phyloP scores from a whole-genome alignment of 30 jellyfish, hydroid and myxozoan genomes.

The Morbakka virulenta region DNA sequence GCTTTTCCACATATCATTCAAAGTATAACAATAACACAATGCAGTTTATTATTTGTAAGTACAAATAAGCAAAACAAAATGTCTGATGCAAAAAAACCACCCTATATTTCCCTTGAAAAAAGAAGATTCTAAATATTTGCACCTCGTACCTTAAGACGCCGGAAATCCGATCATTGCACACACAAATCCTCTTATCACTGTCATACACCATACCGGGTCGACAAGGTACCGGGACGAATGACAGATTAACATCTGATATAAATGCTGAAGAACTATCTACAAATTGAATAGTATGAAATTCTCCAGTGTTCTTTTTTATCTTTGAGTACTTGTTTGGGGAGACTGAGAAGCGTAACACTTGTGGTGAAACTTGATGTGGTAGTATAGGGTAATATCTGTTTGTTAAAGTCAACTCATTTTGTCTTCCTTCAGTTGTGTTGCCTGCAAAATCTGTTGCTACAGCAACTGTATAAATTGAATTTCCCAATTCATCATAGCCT shows the following conservation, averaged over 20 bases:
- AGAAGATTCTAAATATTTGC: not conserved
- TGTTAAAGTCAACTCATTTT: not conserved
- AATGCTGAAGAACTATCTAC: constrained; percentile 47
- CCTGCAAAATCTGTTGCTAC: constrained; percentile 18
- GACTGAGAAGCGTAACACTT: not conserved
- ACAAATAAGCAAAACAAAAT: too few relatives aligned
- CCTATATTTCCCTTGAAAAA: too few relatives aligned
- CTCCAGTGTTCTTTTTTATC: not conserved
- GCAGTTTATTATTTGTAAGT: too few relatives aligned
- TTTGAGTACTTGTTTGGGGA: not conserved
- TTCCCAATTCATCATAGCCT: constrained; percentile 55
- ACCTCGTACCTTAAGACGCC: not conserved
- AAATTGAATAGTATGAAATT: constrained; percentile 17
- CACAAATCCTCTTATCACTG: constrained; percentile 7
- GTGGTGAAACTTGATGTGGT: not conserved
- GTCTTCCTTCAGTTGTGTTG: not conserved
- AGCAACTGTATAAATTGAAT: constrained; percentile 44
- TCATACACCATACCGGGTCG: constrained; percentile 41
- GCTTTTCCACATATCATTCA: too few relatives aligned
- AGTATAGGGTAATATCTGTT: not conserved
- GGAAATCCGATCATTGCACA: not conserved
- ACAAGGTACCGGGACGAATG: constrained; percentile 28
- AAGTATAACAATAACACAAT: too few relatives aligned
- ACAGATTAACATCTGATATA: constrained; percentile 18
- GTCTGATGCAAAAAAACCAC: too few relatives aligned